A percentile compares a stretch with the other conserved stretches of the same genome.
phyloP scores from a whole-genome alignment of 2,113 vertebrate species.

The Equus quagga region DNA sequence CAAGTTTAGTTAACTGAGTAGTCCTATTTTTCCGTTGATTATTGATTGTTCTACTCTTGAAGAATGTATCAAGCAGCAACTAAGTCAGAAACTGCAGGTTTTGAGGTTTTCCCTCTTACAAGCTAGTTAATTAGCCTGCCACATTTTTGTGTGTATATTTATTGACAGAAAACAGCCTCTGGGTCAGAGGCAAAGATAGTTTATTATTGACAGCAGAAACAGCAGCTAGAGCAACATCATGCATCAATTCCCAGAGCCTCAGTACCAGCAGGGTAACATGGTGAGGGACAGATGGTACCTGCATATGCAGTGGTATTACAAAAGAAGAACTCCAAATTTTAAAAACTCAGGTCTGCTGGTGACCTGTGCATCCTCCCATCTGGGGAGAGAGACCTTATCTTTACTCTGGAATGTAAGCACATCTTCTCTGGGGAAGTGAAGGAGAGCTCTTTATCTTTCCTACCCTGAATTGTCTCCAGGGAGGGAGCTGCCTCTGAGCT shows the following conservation, averaged over 20 bases:
- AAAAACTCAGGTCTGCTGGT: background rate
- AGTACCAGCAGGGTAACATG: background rate
- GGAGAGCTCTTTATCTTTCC: background rate
- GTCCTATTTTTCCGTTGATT: background rate
- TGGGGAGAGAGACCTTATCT: background rate
- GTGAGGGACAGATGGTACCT: background rate
- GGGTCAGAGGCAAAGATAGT: background rate
- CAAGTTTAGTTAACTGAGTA: background rate
- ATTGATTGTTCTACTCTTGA: background rate
- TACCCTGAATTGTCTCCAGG: background rate
- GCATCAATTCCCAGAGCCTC: background rate
- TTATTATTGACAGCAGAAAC: background rate
- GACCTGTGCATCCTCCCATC: background rate
- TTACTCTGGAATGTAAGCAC: background rate
- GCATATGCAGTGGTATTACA: background rate
- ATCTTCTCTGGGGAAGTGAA: background rate
- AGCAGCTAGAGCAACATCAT: background rate
- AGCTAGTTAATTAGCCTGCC: background rate
- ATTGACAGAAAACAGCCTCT: background rate
- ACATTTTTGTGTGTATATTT: background rate
- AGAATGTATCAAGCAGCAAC: background rate
- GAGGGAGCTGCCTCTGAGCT: background rate
- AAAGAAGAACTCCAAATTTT: background rate
- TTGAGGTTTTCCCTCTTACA: background rate
- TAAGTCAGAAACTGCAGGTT: background rate